Conservation (phyloP, 2,888 invertebrate genomes). For the Thera obeliscata region DNA sequence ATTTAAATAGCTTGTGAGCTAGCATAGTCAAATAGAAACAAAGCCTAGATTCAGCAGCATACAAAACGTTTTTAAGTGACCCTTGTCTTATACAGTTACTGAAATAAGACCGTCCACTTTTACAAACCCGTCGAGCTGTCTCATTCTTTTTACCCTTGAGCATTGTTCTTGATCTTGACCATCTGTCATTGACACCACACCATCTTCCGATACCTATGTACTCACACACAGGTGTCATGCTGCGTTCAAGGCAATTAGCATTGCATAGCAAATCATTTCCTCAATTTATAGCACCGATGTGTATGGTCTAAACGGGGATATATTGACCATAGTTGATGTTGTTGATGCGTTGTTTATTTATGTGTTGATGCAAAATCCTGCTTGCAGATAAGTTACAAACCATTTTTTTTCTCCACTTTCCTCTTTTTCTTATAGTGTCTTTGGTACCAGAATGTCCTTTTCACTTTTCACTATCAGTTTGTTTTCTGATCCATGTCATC, state of each 20-base stretch:
- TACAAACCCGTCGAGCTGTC: neutral
- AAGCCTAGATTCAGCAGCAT: too few relatives aligned
- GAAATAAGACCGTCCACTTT: neutral
- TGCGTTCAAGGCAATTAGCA: conserved; percentile 29
- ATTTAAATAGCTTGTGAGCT: too few relatives aligned
- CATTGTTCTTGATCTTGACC: conserved; percentile 20
- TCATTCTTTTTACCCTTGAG: neutral
- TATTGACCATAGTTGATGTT: conserved; percentile 1
- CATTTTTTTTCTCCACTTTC: too few relatives aligned
- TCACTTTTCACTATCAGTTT: too few relatives aligned
- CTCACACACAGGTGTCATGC: conserved; percentile 34
- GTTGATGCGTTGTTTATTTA: neutral
- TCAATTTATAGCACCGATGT: conserved; percentile 22
- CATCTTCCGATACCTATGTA: conserved; percentile 11
- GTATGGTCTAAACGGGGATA: conserved; percentile 15
- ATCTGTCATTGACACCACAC: conserved; percentile 20
- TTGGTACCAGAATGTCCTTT: too few relatives aligned
- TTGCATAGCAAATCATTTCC: conserved; percentile 37
- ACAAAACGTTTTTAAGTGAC: too few relatives aligned
- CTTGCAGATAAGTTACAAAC: too few relatives aligned
- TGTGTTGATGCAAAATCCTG: neutral
- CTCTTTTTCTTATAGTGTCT: too few relatives aligned
- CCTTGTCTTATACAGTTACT: too few relatives aligned
- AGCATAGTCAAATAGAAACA: too few relatives aligned
- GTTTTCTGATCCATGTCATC: too few relatives aligned